These are phyloP conservation scores for Yponomeuta cagnagella DNA, from an alignment of 2,888 invertebrate genomes.

Conservation along the genomic window DNA sequence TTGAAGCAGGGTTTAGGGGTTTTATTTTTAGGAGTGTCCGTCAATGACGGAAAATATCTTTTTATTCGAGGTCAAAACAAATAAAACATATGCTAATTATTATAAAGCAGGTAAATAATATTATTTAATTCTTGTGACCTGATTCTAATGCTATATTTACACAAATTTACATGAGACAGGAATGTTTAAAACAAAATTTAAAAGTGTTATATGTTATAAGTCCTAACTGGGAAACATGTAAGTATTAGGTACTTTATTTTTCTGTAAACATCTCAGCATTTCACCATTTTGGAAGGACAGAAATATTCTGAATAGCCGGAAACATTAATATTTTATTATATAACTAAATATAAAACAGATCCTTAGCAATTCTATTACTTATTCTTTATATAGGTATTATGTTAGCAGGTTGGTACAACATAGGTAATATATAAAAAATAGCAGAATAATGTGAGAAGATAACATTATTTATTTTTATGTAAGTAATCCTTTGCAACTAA, in stretches of 20 bases:
- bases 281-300: not conserved
- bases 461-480: too few relatives aligned
- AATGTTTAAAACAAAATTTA: conserved; percentile 42
- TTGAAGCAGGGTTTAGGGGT: too few relatives aligned
- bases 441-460: not conserved
- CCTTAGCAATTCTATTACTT: not conserved
- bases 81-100: not conserved
- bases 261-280: not conserved
- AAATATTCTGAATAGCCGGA: not conserved
- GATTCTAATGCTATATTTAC: conserved; percentile 63
- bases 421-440: not conserved
- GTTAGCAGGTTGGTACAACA: not conserved
- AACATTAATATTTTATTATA: not conserved
- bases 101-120: conserved; percentile 18
- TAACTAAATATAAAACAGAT: not conserved
- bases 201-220: not conserved
- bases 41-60: too few relatives aligned
- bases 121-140: conserved; percentile 71
- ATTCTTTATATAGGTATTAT: not conserved
- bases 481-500: too few relatives aligned
- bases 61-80: not conserved
- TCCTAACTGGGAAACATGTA: not conserved
- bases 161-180: conserved; percentile 53
- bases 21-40: too few relatives aligned
- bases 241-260: not conserved